Evolutionary conservation across 1,140 invertebrate species (phyloP), one percentile per base, ranked within the genome.

Genomic region (Bombyx mandarina): DNA sequence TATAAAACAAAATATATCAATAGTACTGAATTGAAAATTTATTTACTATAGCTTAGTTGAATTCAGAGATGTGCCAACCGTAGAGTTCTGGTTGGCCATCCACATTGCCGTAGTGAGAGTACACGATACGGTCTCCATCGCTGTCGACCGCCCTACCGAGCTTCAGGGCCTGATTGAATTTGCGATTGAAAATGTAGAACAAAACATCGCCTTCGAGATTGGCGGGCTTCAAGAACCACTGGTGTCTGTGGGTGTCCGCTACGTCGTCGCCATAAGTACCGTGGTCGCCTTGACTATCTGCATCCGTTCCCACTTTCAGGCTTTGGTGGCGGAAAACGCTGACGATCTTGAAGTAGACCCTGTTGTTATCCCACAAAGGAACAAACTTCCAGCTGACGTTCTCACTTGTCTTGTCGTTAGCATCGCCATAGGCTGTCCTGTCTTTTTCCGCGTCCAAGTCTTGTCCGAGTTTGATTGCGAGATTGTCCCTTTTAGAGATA

Each of bases 171-270:
- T 54, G 43, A 2, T 45, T 45, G 43, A 45, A 45, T 8, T 54
- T 3, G 18, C 52, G n/a, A 22, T 54, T 54, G n/a, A 18, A 45
- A 0, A 54, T 45, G 44, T 45, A 54, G 7, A 54, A 54, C 7
- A 54, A 7, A 3, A 22, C 7, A 9, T 54, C 43, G 7, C 26
- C 26, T 2, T 54, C 43, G 18, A 44, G 12, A 8, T 45, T 8
- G 7, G 45, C 52, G 0, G 52, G 52, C 6, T 45, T 3, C 1
- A 54, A 18, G 12, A 45, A 54, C 52, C 52, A 54, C n/a, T 54
- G 43, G 26, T 54, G 52, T 45, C 43, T 54, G 6, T 45, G 45
- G 3, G 43, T 54, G 7, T 54, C 52, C 1, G 22, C 49, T 50
- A 8, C 18, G 9, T 50, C 49, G 8, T 18, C 12, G 22, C 49